These are phyloP conservation scores for Microcaecilia unicolor DNA, from an alignment of 2,797 vertebrate species.

Conservation along the genomic window DNA sequence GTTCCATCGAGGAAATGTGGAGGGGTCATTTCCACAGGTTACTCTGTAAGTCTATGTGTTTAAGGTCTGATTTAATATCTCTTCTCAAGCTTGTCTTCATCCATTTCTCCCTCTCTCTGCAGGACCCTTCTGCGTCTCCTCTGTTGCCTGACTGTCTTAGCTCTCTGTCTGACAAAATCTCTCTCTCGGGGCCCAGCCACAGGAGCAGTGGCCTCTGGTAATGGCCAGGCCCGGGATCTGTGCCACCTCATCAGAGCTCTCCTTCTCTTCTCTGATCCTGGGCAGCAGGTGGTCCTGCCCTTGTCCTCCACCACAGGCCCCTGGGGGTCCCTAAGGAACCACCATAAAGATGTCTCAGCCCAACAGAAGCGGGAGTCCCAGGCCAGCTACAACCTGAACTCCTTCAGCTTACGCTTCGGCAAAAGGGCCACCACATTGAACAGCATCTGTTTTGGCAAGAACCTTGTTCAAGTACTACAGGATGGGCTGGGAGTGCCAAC, in stretches of 20 bases:
- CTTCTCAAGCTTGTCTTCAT: no score
- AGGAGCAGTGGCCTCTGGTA: no score
- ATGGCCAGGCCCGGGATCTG: not conserved
- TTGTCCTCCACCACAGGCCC: not conserved
- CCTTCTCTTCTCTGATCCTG: not conserved
- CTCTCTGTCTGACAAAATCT: not conserved
- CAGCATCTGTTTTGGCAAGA: not conserved
- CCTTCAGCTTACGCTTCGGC: constrained; percentile 11
- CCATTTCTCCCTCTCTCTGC: no score
- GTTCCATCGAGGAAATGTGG: no score
- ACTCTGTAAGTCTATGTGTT: no score
- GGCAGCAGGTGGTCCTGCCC: no score
- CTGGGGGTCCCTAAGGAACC: not conserved
- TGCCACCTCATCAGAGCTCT: not conserved
- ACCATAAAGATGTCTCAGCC: not conserved
- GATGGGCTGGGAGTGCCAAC: no score
- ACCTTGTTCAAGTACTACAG: no score
- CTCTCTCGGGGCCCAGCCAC: no score
- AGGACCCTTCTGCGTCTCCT: not conserved
- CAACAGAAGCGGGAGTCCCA: not conserved
- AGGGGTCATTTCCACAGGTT: no score
- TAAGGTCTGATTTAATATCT: no score
- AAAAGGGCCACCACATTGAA: constrained; percentile 1
- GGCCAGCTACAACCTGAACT: constrained; percentile 12
- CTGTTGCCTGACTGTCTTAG: not conserved